phyloP scores from a whole-genome alignment of 2,797 vertebrate species.

The Threskiornis aethiopicus region DNA sequence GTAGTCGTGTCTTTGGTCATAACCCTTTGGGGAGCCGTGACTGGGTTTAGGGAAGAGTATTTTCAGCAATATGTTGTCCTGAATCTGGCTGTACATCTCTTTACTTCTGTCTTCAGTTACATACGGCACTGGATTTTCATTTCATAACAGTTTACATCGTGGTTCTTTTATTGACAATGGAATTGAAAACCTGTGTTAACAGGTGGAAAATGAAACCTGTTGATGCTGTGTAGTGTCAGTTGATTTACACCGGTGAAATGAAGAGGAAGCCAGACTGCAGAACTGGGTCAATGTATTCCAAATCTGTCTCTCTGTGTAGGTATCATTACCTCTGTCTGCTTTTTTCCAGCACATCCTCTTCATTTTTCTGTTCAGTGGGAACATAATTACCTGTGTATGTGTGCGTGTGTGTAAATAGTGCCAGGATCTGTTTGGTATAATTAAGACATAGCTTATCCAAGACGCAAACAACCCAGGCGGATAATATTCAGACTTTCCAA shows the following conservation, averaged over 20 bases:
- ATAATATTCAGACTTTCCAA: not conserved
- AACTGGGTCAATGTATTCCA: constrained; percentile 8
- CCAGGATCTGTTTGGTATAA: not conserved
- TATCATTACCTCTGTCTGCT: not conserved
- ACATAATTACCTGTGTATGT: not conserved
- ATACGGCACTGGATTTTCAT: not conserved
- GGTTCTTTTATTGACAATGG: not conserved
- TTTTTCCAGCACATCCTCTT: not conserved
- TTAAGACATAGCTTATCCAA: not conserved
- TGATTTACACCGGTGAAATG: not conserved
- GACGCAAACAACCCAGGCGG: not conserved
- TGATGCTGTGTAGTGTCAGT: not conserved
- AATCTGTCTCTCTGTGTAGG: not conserved
- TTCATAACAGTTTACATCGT: not conserved
- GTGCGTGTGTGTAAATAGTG: not conserved
- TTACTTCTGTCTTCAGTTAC: not conserved
- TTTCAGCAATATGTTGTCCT: not conserved
- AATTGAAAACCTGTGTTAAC: not conserved
- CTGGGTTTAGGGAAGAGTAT: not conserved
- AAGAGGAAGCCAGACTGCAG: not conserved
- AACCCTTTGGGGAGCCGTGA: not conserved
- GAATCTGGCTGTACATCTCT: not conserved
- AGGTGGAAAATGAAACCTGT: constrained; percentile 38
- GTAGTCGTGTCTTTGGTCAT: not conserved
- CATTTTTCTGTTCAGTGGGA: constrained; percentile 16